These are phyloP conservation scores for Sander lucioperca DNA, from an alignment of 2,113 vertebrate species.

Conservation along the genomic window DNA sequence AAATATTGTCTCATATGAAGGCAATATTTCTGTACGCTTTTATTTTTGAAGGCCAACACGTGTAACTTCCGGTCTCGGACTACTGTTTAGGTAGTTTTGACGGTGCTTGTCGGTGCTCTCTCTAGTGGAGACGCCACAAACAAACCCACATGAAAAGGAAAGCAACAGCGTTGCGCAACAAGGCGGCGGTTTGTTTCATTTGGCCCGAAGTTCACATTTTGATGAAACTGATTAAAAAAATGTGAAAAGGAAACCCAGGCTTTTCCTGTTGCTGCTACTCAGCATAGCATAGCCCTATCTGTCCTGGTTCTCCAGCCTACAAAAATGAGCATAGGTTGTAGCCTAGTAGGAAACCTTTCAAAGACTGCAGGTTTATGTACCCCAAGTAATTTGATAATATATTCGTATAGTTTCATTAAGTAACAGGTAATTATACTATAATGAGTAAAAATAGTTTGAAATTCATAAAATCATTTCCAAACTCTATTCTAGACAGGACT, in stretches of 20 bases:
- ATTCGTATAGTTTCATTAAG: background rate
- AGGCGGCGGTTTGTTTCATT: constrained; percentile 42
- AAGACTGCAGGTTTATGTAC: background rate
- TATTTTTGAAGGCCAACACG: constrained; percentile 41
- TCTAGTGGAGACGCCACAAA: constrained; percentile 32
- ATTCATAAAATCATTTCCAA: background rate
- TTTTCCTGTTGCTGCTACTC: constrained; percentile 35
- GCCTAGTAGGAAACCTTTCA: background rate
- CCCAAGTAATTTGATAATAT: background rate
- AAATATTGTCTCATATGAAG: background rate
- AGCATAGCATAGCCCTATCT: no score
- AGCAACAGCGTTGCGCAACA: constrained; percentile 42
- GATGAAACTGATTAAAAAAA: constrained; percentile 37
- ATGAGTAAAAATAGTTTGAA: background rate
- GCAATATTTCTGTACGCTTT: background rate
- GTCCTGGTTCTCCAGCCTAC: background rate
- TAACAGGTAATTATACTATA: background rate
- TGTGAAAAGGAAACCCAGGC: constrained; percentile 53
- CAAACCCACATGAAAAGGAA: constrained; percentile 1
- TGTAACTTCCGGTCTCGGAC: constrained; percentile 13
- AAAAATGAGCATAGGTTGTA: background rate
- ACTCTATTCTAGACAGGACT: background rate
- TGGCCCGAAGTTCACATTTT: constrained; percentile 13
- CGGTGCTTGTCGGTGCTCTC: background rate
- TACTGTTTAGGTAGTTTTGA: background rate